Conservation (phyloP, 2,888 invertebrate genomes). For the Apoda limacodes region DNA sequence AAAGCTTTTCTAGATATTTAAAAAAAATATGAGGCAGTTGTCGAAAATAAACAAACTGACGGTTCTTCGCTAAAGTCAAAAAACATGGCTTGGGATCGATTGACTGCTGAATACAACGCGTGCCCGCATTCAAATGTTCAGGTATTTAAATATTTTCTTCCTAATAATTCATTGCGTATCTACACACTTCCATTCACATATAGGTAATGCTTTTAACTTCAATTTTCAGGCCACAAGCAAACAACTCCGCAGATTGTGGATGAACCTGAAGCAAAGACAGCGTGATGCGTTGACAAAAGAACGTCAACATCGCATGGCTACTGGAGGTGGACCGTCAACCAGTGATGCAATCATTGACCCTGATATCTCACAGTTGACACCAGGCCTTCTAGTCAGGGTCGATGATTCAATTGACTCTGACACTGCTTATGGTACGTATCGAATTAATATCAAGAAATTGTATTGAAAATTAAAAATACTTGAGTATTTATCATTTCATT, state of each 20-base stretch:
- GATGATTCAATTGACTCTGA: no score
- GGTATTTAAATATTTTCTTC: conserved; percentile 5
- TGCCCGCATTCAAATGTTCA: conserved; percentile 3
- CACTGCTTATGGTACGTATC: no score
- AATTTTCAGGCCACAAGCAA: conserved; percentile 11
- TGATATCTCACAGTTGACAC: no score
- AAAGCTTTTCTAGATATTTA: not conserved
- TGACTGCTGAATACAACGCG: conserved; percentile 8
- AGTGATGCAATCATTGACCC: conserved; percentile 7
- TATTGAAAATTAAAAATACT: no score
- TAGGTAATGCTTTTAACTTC: no score
- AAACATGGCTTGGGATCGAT: conserved; percentile 7
- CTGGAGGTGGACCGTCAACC: conserved; percentile 3
- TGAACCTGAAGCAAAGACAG: conserved; percentile 18
- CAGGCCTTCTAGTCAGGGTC: no score
- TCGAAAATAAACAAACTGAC: not conserved
- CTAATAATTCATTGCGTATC: no score
- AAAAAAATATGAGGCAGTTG: not conserved
- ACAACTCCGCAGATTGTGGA: conserved; percentile 17
- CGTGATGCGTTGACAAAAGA: conserved; percentile 13
- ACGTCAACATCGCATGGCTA: conserved; percentile 8
- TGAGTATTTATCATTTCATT: no score
- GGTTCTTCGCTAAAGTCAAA: not conserved
- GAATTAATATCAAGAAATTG: no score
- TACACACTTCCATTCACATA: no score